Percentiles rank a stretch among this genome's conserved stretches.
phyloP scores from a whole-genome alignment of 53 echinoderm and acorn worm genomes.

The Paracentrotus lividus region DNA sequence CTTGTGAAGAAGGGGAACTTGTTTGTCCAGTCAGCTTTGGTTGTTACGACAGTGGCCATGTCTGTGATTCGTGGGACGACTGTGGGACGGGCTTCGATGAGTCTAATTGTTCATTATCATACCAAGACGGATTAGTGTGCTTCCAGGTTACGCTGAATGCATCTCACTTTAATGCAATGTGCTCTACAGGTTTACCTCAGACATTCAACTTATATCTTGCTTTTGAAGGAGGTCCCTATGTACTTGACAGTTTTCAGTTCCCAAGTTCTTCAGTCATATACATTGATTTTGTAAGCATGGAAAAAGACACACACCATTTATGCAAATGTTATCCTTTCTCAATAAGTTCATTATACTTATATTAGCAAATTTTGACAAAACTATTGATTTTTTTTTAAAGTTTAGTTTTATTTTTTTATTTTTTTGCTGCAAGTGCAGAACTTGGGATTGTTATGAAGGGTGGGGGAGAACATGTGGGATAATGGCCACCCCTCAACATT shows the following conservation, averaged over 20 bases:
- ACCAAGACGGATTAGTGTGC: not conserved
- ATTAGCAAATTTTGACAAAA: no score
- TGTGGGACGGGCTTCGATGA: slow-evolving; percentile 53
- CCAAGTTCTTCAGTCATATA: not conserved
- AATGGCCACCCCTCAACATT: no score
- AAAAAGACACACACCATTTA: no score
- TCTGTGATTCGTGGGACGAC: slow-evolving; percentile 40
- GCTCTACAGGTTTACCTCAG: not conserved
- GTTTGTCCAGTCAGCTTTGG: slow-evolving; percentile 41
- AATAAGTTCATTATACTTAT: no score
- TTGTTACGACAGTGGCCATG: not conserved
- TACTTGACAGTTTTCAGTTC: not conserved
- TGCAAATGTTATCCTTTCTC: no score
- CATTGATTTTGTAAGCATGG: slow-evolving; percentile 2
- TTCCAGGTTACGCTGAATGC: not conserved
- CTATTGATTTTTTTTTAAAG: no score
- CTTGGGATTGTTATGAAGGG: no score
- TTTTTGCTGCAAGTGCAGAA: no score
- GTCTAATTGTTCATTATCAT: not conserved
- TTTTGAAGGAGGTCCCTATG: not conserved
- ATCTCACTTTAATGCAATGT: not conserved
- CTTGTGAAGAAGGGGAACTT: not conserved
- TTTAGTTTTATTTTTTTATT: no score
- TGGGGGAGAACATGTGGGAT: no score
- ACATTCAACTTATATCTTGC: not conserved